Base-by-base conservation (phyloP, 2,797 vertebrate species). In the Sebastolobus alascanus region DNA sequence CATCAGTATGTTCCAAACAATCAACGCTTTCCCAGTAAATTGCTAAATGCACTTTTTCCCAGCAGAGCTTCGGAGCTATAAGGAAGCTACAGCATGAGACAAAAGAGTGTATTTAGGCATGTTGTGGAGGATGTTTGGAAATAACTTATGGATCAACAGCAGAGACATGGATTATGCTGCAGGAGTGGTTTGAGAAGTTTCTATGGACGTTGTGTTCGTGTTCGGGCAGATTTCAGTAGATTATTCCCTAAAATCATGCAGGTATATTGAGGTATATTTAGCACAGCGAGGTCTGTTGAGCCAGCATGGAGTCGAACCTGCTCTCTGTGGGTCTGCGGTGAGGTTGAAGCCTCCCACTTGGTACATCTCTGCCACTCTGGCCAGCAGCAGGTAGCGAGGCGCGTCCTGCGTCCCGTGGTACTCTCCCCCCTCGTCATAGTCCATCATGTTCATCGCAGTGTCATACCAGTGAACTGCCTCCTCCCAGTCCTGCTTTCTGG, bases 401-500 rank as follows among this genome's bases (percentile, higher is more conserved):
- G 99, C 97, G 1, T 98, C 97, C 76, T 97, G 97, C 43, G 96
- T 97, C 58, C 97, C 98, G 1, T 99, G 97, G 0, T 96, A 99
- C 94, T 99, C 98, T 1, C 99, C 99, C 0, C 97, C 98, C 79
- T 99, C 98, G 0, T 99, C 99, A 0, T 95, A 97, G 85, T 99
- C 99, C 0, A 94, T 97, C 94, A 96, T 99, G 91, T 97, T 97
- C 66, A 99, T 87, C 0, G 92, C 97, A 0, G 91, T 92, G 8
- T 95, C 93, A 52, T 99, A 99, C 98, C 98, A 99, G 85, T 79
- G 92, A 52, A 98, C 83, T 0, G 98, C 98, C 77, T 97, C 96
- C 7, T 87, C 84, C 98, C 99, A 99, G 88, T 98, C 93, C 86
- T 68, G 96, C 67, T 82, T 89, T 85, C 99, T 99, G 92, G 22